These are phyloP conservation scores for Calliphora vomitoria DNA, from an alignment of 2,888 invertebrate genomes.

Conservation along the genomic window DNA sequence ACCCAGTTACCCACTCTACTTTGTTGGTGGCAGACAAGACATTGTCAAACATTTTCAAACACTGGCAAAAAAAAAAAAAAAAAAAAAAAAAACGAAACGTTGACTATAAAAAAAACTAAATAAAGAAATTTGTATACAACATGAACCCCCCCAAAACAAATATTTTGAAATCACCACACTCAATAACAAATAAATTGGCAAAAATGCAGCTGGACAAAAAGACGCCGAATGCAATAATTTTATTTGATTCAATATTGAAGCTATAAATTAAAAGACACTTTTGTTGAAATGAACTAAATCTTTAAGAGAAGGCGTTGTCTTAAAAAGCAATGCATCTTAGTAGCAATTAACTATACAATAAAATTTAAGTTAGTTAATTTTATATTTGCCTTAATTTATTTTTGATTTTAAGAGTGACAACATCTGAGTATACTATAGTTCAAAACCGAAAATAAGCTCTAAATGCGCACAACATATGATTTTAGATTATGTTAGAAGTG, in stretches of 20 bases:
- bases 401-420: conserved; percentile 89
- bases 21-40: conserved; percentile 47
- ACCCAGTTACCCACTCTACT: conserved; percentile 63
- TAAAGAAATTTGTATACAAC: conserved; percentile 45
- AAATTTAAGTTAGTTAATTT: too few relatives aligned
- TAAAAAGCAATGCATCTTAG: not conserved
- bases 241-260: not conserved
- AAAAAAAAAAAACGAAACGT: not conserved
- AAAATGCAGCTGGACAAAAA: conserved; percentile 56
- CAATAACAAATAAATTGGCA: conserved; percentile 48
- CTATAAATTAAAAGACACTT: conserved; percentile 19
- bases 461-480: too few relatives aligned
- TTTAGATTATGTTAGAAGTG: too few relatives aligned
- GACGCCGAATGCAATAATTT: conserved; percentile 8
- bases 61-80: conserved; percentile 4
- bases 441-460: too few relatives aligned
- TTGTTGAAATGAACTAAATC: conserved; percentile 5
- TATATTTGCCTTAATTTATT: conserved; percentile 78
- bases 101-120: not conserved
- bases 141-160: conserved; percentile 42
- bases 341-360: not conserved
- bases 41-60: conserved; percentile 40
- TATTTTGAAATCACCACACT: conserved; percentile 26
- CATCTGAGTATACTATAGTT: too few relatives aligned
- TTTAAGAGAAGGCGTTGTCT: not conserved